These are phyloP conservation scores for Romanogobio albipinnatus DNA, from an alignment of 2,113 vertebrate species.

Conservation along the genomic window DNA sequence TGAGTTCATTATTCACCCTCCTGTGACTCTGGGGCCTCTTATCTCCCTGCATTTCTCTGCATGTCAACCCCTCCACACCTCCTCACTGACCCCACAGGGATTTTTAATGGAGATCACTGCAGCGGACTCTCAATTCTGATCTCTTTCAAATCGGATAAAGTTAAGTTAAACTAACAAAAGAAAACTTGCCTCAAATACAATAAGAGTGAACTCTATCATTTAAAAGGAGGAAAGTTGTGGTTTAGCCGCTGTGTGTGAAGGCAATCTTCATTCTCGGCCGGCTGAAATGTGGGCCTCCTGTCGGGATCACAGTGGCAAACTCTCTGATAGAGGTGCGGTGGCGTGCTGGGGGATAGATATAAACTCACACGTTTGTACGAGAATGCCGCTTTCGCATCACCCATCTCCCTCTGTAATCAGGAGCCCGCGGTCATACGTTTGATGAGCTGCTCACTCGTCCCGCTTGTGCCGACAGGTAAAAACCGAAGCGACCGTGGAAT, in stretches of 20 bases:
- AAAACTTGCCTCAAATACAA: neutral
- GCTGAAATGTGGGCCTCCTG: neutral
- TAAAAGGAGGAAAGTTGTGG: neutral
- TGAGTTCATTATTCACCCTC: conserved; percentile 36
- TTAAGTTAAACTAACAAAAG: conserved; percentile 30
- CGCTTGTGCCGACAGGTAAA: conserved; percentile 29
- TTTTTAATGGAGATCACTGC: conserved; percentile 5
- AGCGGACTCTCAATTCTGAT: conserved; percentile 31
- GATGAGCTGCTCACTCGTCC: conserved; percentile 20
- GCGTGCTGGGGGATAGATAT: neutral
- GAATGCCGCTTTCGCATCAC: neutral
- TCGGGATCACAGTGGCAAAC: neutral
- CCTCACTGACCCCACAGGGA: conserved; percentile 23
- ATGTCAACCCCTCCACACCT: conserved; percentile 36
- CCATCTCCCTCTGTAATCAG: conserved; percentile 27
- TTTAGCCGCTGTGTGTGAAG: neutral
- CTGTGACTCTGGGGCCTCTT: conserved; percentile 24
- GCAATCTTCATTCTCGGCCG: neutral
- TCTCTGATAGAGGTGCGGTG: neutral
- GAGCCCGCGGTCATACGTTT: conserved; percentile 17
- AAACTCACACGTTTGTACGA: neutral
- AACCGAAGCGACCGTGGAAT: conserved; percentile 2
- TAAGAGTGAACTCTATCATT: neutral
- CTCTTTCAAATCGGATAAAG: conserved; percentile 23
- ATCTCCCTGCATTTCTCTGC: conserved; percentile 21